phyloP scores from a whole-genome alignment of 2,888 invertebrate genomes.

The Dascillus cervinus region DNA sequence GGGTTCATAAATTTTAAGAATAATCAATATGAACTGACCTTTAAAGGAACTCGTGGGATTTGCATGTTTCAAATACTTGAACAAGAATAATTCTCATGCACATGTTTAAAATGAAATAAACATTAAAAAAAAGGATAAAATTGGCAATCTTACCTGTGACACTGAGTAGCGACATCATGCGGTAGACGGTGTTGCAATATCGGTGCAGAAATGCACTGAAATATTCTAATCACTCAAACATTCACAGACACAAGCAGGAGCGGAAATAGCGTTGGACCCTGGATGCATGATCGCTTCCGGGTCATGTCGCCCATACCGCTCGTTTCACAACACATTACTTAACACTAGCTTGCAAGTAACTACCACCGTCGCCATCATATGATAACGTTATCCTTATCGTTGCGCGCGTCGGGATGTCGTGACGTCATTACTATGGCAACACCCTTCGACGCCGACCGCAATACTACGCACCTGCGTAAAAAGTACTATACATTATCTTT shows the following conservation, averaged over 20 bases:
- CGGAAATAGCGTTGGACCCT: slow-evolving; percentile 14
- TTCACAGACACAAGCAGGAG: slow-evolving; percentile 18
- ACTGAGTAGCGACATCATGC: slow-evolving; percentile 36
- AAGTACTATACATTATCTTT: slow-evolving; percentile 13
- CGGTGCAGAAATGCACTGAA: slow-evolving; percentile 17
- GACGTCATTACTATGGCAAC: slow-evolving; percentile 38
- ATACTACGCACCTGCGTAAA: slow-evolving; percentile 20
- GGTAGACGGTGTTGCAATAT: slow-evolving; percentile 18
- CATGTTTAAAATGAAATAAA: no score
- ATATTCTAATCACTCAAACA: slow-evolving; percentile 19
- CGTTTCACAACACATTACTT: slow-evolving; percentile 18
- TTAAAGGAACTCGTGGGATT: no score
- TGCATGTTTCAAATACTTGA: no score
- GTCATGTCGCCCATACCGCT: slow-evolving; percentile 19
- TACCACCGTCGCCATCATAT: slow-evolving; percentile 26
- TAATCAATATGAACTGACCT: no score
- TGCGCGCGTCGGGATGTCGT: slow-evolving; percentile 35
- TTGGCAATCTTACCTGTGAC: slow-evolving; percentile 31
- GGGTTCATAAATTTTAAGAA: no score
- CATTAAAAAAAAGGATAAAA: no score
- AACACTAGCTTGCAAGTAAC: slow-evolving; percentile 14
- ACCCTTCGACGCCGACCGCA: slow-evolving; percentile 28
- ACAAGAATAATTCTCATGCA: no score
- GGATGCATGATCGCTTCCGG: slow-evolving; percentile 19
- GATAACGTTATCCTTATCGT: slow-evolving; percentile 17